A percentile compares a stretch with the other conserved stretches of the same genome.
Evolutionary conservation across 2,797 vertebrate species (phyloP).

Genomic region (Microchirus variegatus): DNA sequence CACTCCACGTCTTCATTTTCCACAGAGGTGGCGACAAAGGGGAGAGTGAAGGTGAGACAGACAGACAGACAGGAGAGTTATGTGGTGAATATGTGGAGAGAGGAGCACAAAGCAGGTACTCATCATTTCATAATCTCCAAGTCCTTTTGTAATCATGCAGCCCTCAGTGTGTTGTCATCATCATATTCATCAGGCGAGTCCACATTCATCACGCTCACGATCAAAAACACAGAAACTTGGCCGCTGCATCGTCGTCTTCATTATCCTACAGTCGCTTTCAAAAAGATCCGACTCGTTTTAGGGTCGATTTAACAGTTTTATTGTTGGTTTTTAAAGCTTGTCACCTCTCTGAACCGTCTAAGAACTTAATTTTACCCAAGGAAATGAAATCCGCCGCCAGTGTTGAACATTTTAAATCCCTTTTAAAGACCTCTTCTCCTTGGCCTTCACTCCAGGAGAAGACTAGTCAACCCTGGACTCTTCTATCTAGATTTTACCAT

Average conservation of each 20-base stretch:
- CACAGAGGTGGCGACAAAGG: slow-evolving; percentile 42
- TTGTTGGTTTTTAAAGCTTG: too few relatives aligned
- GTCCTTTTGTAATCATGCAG: slow-evolving; percentile 29
- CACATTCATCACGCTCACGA: slow-evolving; percentile 5
- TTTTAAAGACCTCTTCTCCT: too few relatives aligned
- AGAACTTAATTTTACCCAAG: too few relatives aligned
- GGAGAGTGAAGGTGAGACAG: background rate
- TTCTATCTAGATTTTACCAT: too few relatives aligned
- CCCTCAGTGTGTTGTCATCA: slow-evolving; percentile 33
- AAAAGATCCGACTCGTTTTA: background rate
- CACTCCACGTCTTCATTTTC: slow-evolving; percentile 46
- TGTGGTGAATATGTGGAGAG: background rate
- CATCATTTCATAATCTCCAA: slow-evolving; percentile 40
- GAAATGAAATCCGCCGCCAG: too few relatives aligned
- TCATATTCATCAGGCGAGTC: slow-evolving; percentile 30
- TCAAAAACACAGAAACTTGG: slow-evolving; percentile 10
- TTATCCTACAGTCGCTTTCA: background rate
- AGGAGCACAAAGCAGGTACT: slow-evolving; percentile 27
- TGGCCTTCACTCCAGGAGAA: too few relatives aligned
- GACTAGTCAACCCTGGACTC: too few relatives aligned
- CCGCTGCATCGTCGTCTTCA: slow-evolving; percentile 11
- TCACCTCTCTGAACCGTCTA: too few relatives aligned
- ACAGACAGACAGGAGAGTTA: background rate
- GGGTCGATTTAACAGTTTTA: too few relatives aligned
- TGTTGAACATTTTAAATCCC: too few relatives aligned